Conservation (phyloP, 2,888 invertebrate genomes). For the Drosophila algonquin region DNA sequence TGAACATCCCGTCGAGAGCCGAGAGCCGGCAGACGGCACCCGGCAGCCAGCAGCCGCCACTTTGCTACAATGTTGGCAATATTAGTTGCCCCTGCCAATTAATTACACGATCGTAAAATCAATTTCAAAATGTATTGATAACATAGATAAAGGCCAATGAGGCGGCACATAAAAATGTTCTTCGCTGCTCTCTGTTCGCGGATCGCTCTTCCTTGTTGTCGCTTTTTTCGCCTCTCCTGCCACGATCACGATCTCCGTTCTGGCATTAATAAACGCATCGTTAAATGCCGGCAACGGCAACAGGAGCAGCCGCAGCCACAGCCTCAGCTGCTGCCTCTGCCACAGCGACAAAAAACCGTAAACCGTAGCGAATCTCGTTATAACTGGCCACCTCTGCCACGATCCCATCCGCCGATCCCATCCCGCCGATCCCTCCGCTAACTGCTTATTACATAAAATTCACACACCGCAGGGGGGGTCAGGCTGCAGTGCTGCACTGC, state of each 20-base stretch:
- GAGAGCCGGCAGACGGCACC: too few relatives aligned
- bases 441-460: slow-evolving; percentile 58
- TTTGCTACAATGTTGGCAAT: slow-evolving; percentile 65
- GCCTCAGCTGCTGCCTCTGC: not conserved
- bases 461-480: slow-evolving; percentile 68
- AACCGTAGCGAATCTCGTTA: slow-evolving; percentile 55
- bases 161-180: slow-evolving; percentile 51
- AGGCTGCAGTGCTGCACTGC: slow-evolving; percentile 19
- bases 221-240: slow-evolving; percentile 1
- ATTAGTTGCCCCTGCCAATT: slow-evolving; percentile 62
- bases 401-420: slow-evolving; percentile 4
- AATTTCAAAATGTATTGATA: slow-evolving; percentile 66
- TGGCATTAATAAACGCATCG: slow-evolving; percentile 73
- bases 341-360: slow-evolving; percentile 17
- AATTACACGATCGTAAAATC: slow-evolving; percentile 72
- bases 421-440: slow-evolving; percentile 22
- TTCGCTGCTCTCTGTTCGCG: not conserved
- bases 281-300: slow-evolving; percentile 54
- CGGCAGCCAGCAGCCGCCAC: not conserved
- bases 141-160: slow-evolving; percentile 67
- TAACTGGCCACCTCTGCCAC: slow-evolving; percentile 53
- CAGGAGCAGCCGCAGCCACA: too few relatives aligned
- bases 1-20: not conserved
- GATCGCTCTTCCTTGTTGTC: not conserved
- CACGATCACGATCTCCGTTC: slow-evolving; percentile 37